Percentiles rank a stretch among this genome's conserved stretches.
Evolutionary conservation across 2,888 invertebrate genomes (phyloP).

Genomic region (Nomada fucata): DNA sequence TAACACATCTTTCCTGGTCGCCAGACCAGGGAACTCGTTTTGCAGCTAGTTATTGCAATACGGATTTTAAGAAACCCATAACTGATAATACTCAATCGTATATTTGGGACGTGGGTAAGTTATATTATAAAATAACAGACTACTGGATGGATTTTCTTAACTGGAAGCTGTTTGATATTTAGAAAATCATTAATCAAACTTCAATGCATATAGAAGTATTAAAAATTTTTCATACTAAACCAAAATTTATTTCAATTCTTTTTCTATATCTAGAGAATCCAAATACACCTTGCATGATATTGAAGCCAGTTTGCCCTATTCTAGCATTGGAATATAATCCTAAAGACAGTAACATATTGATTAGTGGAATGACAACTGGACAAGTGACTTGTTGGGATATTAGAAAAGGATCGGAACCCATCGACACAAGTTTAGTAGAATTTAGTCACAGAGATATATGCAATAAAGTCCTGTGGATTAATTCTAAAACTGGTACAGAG

Average conservation of each 20-base stretch:
- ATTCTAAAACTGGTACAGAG: slow-evolving; percentile 97
- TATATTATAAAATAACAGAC: background rate
- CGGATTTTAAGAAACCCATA: slow-evolving; percentile 84
- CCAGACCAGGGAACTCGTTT: slow-evolving; percentile 88
- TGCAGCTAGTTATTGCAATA: slow-evolving; percentile 88
- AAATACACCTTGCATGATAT: slow-evolving; percentile 79
- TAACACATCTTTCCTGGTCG: slow-evolving; percentile 89
- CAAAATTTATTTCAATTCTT: too few relatives aligned
- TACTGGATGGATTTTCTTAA: too few relatives aligned
- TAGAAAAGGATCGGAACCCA: slow-evolving; percentile 92
- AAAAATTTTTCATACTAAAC: too few relatives aligned
- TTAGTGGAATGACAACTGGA: slow-evolving; percentile 81
- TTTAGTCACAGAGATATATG: slow-evolving; percentile 95
- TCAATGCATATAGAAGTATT: background rate
- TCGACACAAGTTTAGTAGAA: slow-evolving; percentile 91
- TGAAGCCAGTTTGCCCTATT: slow-evolving; percentile 80
- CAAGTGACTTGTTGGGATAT: slow-evolving; percentile 92
- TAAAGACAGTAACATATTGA: slow-evolving; percentile 80
- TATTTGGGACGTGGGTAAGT: slow-evolving; percentile 88
- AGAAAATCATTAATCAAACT: background rate
- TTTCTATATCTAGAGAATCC: slow-evolving; percentile 78
- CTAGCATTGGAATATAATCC: slow-evolving; percentile 81
- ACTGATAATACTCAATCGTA: slow-evolving; percentile 85
- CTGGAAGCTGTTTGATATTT: too few relatives aligned
- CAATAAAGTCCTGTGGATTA: slow-evolving; percentile 94